These are phyloP conservation scores for Thaumetopoea pityocampa DNA, from an alignment of 1,140 invertebrate species.

Conservation along the genomic window DNA sequence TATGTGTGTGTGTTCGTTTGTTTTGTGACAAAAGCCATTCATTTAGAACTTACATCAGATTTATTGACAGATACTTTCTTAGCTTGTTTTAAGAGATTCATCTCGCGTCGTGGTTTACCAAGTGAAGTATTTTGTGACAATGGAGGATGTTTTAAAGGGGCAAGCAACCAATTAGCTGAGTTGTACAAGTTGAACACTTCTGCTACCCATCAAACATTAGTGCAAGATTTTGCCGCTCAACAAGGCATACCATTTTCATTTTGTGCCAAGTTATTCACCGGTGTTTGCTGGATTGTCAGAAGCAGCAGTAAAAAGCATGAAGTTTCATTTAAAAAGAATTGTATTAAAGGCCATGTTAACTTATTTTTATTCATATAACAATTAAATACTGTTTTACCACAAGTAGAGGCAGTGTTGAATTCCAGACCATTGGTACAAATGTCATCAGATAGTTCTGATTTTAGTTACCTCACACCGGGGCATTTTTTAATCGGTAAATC, in stretches of 20 bases:
- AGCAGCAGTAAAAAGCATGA: conserved; percentile 15
- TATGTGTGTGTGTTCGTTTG: conserved; percentile 16
- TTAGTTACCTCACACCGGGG: too few species aligned
- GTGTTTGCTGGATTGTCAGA: conserved; percentile 41
- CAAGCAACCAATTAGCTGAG: not conserved
- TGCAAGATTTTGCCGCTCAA: not conserved
- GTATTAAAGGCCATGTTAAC: conserved; percentile 19
- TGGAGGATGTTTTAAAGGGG: conserved; percentile 15
- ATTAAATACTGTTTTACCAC: too few species aligned
- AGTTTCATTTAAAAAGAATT: conserved; percentile 49
- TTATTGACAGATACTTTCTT: conserved; percentile 44
- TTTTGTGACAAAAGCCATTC: conserved; percentile 18
- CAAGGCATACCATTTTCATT: conserved; percentile 24
- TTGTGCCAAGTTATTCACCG: conserved; percentile 41
- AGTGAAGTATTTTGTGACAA: conserved; percentile 45
- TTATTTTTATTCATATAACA: too few species aligned
- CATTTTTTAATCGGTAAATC: too few species aligned
- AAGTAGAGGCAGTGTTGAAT: too few species aligned
- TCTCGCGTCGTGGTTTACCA: conserved; percentile 41
- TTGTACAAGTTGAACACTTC: not conserved
- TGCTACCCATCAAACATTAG: not conserved
- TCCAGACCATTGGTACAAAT: too few species aligned
- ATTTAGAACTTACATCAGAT: conserved; percentile 19
- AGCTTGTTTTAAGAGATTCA: conserved; percentile 48
- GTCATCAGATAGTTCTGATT: too few species aligned